Base-by-base conservation (phyloP, 2,888 invertebrate genomes). In the Hydraecia micacea region DNA sequence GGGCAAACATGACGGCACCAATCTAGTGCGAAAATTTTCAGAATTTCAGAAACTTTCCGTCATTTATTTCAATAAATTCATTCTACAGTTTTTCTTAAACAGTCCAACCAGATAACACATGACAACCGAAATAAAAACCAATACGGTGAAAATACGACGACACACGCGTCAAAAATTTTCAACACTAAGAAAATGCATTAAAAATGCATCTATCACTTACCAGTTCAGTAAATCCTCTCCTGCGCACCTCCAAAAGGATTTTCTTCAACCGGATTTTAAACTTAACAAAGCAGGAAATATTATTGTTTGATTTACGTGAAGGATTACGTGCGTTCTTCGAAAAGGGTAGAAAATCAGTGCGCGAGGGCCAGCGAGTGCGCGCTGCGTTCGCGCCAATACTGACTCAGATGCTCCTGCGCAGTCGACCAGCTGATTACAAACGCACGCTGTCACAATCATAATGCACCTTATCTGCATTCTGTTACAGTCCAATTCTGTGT, bases 351-450 rank as follows among this genome's bases (percentile, higher is more conserved):
- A 92, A 88, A 88, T 86, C 84, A 87, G 79, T 87, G 86, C 87
- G 89, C 80, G 68, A 83, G 88, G 84, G 78, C 87, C 92, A 89
- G 88, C 89, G 73, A 90, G 91, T 91, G 80, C 89, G 88, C 92
- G 91, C 94, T 90, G 90, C 92, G 94, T 93, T 92, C 93, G 93
- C 94, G 93, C 93, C 91, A 91, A 93, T 88, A 95, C 95, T 95
- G 95, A 94, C 93, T 93, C 92, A 92, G 92, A 91, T 88, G 91
- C 91, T 91, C 89, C 62, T 11, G 52, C 86, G 76, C 74, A 55
- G 55, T 21, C 73, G 68, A 79, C 79, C 95, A 95, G 95, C 95
- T 95, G 95, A 93, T 94, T 91, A 86, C 90, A 86, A 89, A 88
- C 83, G 78, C 49, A 73, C 73, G 42, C 39, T 63, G 58, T 60